Evolutionary conservation across 2,113 vertebrate genomes (phyloP).

Genomic region (Labeo catla): DNA sequence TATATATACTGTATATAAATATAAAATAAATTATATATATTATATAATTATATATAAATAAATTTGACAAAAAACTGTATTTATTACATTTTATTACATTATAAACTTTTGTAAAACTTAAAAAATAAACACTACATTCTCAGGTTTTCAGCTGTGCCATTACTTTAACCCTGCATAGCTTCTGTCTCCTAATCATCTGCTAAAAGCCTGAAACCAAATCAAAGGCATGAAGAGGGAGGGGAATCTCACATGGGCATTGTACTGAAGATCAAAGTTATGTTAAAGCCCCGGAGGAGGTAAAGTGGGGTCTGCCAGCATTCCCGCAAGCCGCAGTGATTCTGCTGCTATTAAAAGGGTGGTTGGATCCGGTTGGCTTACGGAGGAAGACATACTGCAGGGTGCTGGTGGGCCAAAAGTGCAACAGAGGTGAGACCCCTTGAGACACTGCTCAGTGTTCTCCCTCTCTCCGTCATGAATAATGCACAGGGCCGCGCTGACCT

Average conservation of each 20-base stretch:
- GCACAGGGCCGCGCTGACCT: slow-evolving; percentile 52
- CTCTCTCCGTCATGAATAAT: slow-evolving; percentile 54
- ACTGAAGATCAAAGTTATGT: slow-evolving; percentile 47
- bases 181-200: slow-evolving; percentile 71
- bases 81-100: too few relatives aligned
- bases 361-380: background rate
- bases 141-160: slow-evolving; percentile 55
- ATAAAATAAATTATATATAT: too few relatives aligned
- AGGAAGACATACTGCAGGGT: slow-evolving; percentile 10
- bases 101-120: background rate
- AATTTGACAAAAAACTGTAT: too few relatives aligned
- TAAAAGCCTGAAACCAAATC: slow-evolving; percentile 72
- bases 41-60: too few relatives aligned
- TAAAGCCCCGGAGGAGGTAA: slow-evolving; percentile 29
- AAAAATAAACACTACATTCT: background rate
- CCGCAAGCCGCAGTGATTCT: slow-evolving; percentile 10
- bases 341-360: slow-evolving; percentile 38
- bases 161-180: slow-evolving; percentile 67
- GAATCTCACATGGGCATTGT: slow-evolving; percentile 47
- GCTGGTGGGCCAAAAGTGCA: slow-evolving; percentile 6
- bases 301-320: slow-evolving; percentile 21
- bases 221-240: slow-evolving; percentile 58
- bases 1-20: too few relatives aligned
- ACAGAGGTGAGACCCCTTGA: slow-evolving; percentile 1
- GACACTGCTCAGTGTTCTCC: slow-evolving; percentile 28